phyloP scores from a whole-genome alignment of 35 echinoderm and acorn worm species.

The Heliocidaris tuberculata region DNA sequence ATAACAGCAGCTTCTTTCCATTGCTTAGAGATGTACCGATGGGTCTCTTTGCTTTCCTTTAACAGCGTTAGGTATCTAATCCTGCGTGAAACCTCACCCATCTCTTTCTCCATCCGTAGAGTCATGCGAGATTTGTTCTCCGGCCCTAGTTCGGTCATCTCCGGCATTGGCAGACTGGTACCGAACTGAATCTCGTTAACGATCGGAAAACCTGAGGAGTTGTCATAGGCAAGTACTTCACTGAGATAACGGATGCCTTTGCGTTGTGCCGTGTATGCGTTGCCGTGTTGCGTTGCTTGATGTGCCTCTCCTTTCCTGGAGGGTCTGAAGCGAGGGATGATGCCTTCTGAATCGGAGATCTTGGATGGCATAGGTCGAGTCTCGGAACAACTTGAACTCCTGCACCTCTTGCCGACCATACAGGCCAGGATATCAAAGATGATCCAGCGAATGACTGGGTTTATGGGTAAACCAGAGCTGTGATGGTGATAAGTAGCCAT shows the following conservation, averaged over 20 bases:
- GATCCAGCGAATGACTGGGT: conserved; percentile 47
- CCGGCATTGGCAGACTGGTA: neutral
- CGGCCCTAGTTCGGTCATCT: conserved; percentile 56
- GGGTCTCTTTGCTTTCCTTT: conserved; percentile 55
- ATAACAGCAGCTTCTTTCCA: conserved; percentile 70
- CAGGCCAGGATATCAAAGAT: conserved; percentile 57
- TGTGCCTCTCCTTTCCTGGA: neutral
- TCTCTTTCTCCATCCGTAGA: conserved; percentile 55
- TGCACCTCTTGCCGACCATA: conserved; percentile 50
- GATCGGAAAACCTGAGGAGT: neutral
- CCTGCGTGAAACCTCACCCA: conserved; percentile 29
- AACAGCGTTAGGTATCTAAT: conserved; percentile 54
- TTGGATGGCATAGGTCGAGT: neutral
- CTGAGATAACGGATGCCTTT: neutral
- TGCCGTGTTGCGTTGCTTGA: neutral
- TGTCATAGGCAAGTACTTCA: neutral
- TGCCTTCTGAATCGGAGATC: neutral
- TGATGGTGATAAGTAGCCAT: conserved; percentile 73
- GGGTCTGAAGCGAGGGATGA: neutral
- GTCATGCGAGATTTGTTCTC: conserved; percentile 49
- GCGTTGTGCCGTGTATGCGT: neutral
- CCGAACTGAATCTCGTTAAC: neutral
- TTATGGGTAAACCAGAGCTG: conserved; percentile 56
- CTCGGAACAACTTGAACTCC: neutral
- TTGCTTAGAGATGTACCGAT: conserved; percentile 51